A percentile compares a stretch with the other conserved stretches of the same genome.
These are phyloP conservation scores for Cygnus atratus DNA, from an alignment of 2,113 vertebrate genomes.

Conservation along the genomic window DNA sequence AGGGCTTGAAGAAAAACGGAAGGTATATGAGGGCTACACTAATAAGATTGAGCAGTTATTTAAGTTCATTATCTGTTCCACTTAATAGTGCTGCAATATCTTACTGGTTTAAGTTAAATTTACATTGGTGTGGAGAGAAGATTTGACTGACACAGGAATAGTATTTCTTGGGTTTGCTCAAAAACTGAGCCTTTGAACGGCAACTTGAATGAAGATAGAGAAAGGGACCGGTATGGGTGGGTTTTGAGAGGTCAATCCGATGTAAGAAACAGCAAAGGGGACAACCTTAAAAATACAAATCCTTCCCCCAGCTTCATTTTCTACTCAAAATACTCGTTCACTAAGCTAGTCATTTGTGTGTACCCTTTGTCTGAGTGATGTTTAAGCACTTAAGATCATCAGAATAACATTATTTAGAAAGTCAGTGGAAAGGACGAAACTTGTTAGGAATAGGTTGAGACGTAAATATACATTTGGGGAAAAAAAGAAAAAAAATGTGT, in stretches of 20 bases:
- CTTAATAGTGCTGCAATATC: not conserved
- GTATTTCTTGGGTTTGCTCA: not conserved
- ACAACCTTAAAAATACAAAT: not conserved
- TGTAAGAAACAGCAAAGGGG: not conserved
- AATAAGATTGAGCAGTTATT: constrained; percentile 50
- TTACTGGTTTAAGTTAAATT: constrained; percentile 15
- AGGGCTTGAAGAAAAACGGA: not conserved
- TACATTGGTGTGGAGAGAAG: not conserved
- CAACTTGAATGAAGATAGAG: not conserved
- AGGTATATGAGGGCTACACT: constrained; percentile 14
- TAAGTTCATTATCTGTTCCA: constrained; percentile 47
- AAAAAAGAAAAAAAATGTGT: not conserved
- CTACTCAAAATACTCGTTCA: not conserved
- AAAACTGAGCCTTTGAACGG: not conserved
- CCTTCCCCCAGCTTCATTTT: not conserved
- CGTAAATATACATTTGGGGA: not conserved
- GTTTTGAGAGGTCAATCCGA: not conserved
- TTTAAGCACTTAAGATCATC: not conserved
- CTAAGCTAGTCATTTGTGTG: not conserved
- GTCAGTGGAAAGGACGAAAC: not conserved
- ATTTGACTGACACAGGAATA: not conserved
- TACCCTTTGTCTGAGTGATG: not conserved
- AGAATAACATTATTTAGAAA: not conserved
- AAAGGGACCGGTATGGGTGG: not conserved
- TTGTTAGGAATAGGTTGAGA: not conserved